These are phyloP conservation scores for Protodeltote pygarga DNA, from an alignment of 2,888 invertebrate species.

Conservation along the genomic window DNA sequence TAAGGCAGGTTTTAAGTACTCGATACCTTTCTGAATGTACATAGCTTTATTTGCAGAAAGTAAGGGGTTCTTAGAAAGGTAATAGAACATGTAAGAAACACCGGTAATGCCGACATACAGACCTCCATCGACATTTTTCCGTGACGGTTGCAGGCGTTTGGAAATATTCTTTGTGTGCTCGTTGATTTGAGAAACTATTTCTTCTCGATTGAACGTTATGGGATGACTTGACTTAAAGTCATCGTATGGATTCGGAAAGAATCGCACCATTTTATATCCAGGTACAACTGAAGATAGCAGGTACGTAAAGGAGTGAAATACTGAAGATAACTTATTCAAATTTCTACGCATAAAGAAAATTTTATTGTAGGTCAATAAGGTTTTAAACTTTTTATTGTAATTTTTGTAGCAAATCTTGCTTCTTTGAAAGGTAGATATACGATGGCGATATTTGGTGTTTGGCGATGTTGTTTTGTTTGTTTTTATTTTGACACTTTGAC, in stretches of 20 bases:
- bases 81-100: constrained; percentile 92
- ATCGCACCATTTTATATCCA: constrained; percentile 73
- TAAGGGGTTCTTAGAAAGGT: constrained; percentile 86
- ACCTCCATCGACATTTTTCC: constrained; percentile 86
- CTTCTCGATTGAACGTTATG: constrained; percentile 56
- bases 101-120: constrained; percentile 91
- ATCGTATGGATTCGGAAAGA: constrained; percentile 74
- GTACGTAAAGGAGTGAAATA: constrained; percentile 42
- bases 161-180: constrained; percentile 68
- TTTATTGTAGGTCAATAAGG: not conserved
- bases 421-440: too few relatives aligned
- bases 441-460: too few relatives aligned
- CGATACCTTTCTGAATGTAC: constrained; percentile 87
- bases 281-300: constrained; percentile 39
- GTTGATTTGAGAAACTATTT: constrained; percentile 61
- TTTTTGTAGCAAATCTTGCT: too few relatives aligned
- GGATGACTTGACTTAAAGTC: constrained; percentile 59
- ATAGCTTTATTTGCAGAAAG: constrained; percentile 74
- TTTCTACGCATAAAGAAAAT: constrained; percentile 51
- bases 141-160: constrained; percentile 67
- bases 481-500: too few relatives aligned
- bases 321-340: constrained; percentile 42
- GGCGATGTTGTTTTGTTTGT: too few relatives aligned
- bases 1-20: constrained; percentile 89
- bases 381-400: constrained; percentile 1